phyloP scores from a whole-genome alignment of 1,140 invertebrate species.

The Neoseiulus cucumeris region DNA sequence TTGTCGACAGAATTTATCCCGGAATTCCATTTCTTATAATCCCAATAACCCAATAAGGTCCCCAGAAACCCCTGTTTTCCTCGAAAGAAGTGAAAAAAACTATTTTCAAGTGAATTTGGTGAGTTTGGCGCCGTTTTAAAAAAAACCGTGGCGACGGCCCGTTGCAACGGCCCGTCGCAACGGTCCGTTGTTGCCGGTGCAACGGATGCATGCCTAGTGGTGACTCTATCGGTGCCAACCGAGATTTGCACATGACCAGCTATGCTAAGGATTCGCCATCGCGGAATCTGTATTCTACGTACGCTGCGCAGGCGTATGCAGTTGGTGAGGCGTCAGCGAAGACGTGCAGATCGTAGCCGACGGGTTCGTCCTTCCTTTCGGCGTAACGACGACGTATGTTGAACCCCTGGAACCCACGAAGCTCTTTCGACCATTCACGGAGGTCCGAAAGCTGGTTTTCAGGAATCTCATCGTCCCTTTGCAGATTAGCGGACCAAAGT shows the following conservation, averaged over 20 bases:
- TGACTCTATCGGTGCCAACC: neutral
- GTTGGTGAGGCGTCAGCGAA: neutral
- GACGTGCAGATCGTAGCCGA: neutral
- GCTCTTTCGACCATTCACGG: neutral
- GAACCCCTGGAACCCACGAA: neutral
- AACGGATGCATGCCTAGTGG: no score
- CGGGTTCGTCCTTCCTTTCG: neutral
- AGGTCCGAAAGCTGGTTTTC: neutral
- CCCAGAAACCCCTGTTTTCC: no score
- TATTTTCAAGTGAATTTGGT: no score
- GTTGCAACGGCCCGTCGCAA: no score
- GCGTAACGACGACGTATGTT: neutral
- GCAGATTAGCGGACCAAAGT: conserved; percentile 15
- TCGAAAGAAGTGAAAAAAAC: no score
- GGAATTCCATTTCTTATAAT: no score
- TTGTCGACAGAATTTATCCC: no score
- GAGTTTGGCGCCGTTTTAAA: no score
- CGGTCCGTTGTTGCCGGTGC: no score
- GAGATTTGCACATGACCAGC: neutral
- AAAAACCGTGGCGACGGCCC: no score
- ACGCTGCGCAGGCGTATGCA: neutral
- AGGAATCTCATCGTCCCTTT: conserved; percentile 17
- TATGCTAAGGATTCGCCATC: neutral
- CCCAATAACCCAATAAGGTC: no score
- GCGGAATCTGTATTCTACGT: neutral